phyloP scores from a whole-genome alignment of 2,113 vertebrate species.

The Forbesichthys agassizii region DNA sequence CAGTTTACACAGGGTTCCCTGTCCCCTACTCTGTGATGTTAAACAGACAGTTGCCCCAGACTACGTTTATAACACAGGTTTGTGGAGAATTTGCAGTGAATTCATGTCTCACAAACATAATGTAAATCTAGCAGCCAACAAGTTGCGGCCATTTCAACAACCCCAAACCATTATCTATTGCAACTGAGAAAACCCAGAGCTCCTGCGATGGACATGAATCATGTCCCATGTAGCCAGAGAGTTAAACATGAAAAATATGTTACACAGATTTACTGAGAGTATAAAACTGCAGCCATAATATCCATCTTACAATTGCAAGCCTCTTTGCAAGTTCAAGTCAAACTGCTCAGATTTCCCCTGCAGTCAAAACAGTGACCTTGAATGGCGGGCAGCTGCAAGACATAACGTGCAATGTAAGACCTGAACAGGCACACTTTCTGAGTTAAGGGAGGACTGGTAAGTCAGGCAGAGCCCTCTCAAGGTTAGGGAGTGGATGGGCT shows the following conservation, averaged over 20 bases:
- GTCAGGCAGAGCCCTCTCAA: constrained; percentile 8
- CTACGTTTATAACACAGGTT: constrained; percentile 49
- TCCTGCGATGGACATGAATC: constrained; percentile 30
- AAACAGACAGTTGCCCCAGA: constrained; percentile 46
- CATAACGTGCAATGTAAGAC: constrained; percentile 50
- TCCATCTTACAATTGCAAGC: constrained; percentile 15
- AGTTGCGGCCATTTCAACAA: constrained; percentile 12
- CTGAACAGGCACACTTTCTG: constrained; percentile 32
- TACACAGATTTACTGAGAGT: constrained; percentile 43
- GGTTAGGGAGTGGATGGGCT: constrained; percentile 1
- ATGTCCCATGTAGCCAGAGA: constrained; percentile 38
- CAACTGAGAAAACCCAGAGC: constrained; percentile 59
- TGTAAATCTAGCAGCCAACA: constrained; percentile 31
- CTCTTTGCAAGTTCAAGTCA: constrained; percentile 44
- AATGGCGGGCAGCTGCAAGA: constrained; percentile 50
- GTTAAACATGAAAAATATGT: constrained; percentile 55
- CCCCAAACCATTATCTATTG: constrained; percentile 21
- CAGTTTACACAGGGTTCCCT: constrained; percentile 44
- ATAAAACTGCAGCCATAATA: constrained; percentile 30
- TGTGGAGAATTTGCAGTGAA: constrained; percentile 44
- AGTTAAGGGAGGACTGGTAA: background rate
- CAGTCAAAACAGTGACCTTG: constrained; percentile 60
- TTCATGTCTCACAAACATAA: constrained; percentile 49
- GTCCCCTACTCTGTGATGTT: constrained; percentile 21
- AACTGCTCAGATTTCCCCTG: constrained; percentile 55